Conservation (phyloP, 2,113 vertebrate genomes). For the Arvicanthis niloticus region DNA sequence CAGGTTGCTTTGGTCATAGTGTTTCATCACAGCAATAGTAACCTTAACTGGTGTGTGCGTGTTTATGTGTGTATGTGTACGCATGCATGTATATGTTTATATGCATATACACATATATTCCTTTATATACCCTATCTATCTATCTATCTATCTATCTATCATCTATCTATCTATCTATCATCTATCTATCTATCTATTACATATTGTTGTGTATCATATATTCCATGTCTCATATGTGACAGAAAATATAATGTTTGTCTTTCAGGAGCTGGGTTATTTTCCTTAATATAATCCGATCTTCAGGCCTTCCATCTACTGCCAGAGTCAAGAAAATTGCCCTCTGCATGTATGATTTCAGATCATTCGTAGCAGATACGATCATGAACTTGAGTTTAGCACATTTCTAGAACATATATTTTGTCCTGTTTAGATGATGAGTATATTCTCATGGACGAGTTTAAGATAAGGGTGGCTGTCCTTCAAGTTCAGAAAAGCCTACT, state of each 20-base stretch:
- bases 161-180: no score
- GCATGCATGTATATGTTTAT: not conserved
- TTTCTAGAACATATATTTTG: not conserved
- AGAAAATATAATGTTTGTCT: not conserved
- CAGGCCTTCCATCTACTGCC: not conserved
- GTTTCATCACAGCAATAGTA: not conserved
- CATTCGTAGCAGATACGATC: not conserved
- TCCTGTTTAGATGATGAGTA: not conserved
- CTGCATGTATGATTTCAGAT: not conserved
- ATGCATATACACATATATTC: not conserved
- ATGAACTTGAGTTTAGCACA: conserved; percentile 27
- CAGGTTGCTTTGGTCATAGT: not conserved
- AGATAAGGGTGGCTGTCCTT: not conserved
- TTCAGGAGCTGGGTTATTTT: not conserved
- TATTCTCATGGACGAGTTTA: conserved; percentile 5
- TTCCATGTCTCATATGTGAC: not conserved
- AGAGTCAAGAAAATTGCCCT: not conserved
- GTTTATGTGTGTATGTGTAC: not conserved
- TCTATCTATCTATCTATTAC: not conserved
- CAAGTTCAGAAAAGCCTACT: not conserved
- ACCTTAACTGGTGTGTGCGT: not conserved
- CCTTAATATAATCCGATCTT: not conserved
- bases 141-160: not conserved
- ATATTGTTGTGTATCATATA: not conserved
- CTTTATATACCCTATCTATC: not conserved